phyloP scores from a whole-genome alignment of 2,797 vertebrate genomes.

The Acanthurus lineatus region DNA sequence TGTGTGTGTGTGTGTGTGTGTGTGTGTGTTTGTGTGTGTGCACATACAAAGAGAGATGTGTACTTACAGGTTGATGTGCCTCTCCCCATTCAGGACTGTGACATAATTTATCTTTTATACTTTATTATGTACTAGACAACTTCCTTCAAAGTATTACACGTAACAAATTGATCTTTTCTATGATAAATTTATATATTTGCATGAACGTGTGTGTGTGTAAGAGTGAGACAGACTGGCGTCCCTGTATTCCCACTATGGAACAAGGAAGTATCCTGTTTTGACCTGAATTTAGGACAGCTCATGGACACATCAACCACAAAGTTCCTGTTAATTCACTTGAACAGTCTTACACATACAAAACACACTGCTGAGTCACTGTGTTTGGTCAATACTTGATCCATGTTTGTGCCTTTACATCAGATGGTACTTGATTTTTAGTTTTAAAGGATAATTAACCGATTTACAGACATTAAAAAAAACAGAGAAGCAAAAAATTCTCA shows the following conservation, averaged over 20 bases:
- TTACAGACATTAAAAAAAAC: background rate
- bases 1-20: background rate
- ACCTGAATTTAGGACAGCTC: constrained; percentile 25
- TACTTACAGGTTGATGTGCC: no score
- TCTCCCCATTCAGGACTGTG: constrained; percentile 1
- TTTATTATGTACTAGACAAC: background rate
- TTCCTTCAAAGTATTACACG: background rate
- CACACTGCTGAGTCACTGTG: constrained; percentile 14
- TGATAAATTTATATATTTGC: background rate
- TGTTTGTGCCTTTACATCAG: background rate
- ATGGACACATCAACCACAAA: constrained; percentile 13
- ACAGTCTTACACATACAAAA: background rate
- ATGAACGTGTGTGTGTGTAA: background rate
- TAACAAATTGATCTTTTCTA: background rate
- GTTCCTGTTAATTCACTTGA: constrained; percentile 25
- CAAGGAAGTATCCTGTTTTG: constrained; percentile 22
- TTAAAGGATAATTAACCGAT: background rate
- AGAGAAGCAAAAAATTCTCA: background rate
- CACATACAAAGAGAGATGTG: background rate
- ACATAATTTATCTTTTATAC: background rate
- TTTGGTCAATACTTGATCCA: background rate
- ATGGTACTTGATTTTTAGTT: background rate
- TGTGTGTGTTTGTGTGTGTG: background rate
- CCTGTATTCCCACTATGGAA: constrained; percentile 13
- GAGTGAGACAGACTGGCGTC: background rate